Evolutionary conservation across 92 coral and sea anemone species (phyloP).

Genomic region (Porites rus): DNA sequence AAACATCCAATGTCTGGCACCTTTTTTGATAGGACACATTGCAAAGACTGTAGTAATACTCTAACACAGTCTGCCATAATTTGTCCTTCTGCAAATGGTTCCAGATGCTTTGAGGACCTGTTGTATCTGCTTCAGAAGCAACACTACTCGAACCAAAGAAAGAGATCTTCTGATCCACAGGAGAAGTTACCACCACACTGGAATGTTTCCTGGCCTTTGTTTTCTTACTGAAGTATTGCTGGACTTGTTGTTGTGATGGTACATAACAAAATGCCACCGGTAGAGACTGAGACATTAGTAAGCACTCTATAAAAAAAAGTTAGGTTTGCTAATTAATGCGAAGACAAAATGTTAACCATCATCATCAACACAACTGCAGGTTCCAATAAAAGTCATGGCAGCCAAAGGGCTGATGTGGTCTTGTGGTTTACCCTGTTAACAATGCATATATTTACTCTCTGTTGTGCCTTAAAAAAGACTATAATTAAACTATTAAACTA

Average conservation of each 20-base stretch:
- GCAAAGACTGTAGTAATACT: conserved; percentile 88
- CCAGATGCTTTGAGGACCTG: conserved; percentile 66
- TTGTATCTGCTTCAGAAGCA: neutral
- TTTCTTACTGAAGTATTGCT: conserved; percentile 54
- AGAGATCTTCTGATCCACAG: conserved; percentile 81
- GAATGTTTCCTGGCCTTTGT: conserved; percentile 28
- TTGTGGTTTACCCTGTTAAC: too few species aligned
- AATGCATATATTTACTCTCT: too few species aligned
- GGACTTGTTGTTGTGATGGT: conserved; percentile 82
- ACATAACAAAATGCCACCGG: conserved; percentile 94
- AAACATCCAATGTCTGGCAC: conserved; percentile 70
- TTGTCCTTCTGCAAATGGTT: conserved; percentile 78
- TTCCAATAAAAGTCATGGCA: too few species aligned
- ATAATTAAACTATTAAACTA: too few species aligned
- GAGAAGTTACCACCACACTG: conserved; percentile 34
- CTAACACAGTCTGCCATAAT: conserved; percentile 92
- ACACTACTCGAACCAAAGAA: conserved; percentile 62
- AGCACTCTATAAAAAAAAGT: conserved; percentile 34
- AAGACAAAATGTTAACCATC: too few species aligned
- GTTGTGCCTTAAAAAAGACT: too few species aligned
- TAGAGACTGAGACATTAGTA: conserved; percentile 57
- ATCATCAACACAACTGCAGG: too few species aligned
- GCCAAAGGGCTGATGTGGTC: too few species aligned
- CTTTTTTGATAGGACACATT: conserved; percentile 60
- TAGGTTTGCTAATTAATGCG: too few species aligned